Evolutionary conservation across 2,797 vertebrate species (phyloP).

Genomic region (Sebastes taczanowskii): DNA sequence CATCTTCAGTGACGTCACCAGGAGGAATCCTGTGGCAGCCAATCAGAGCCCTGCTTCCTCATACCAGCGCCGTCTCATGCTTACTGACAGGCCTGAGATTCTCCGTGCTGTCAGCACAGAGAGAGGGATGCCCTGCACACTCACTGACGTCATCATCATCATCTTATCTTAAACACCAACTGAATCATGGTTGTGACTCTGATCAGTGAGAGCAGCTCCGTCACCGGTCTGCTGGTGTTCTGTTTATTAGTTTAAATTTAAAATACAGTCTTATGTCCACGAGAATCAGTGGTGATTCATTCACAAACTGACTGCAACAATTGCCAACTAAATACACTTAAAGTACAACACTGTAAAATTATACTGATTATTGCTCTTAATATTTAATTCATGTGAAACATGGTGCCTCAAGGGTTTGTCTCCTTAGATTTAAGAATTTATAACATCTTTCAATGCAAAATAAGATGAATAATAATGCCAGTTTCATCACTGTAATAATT

Average conservation of each 20-base stretch:
- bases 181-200: constrained; percentile 17
- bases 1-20: constrained; percentile 45
- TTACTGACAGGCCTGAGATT: constrained; percentile 6
- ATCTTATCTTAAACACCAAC: constrained; percentile 10
- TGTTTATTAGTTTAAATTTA: neutral
- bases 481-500: neutral
- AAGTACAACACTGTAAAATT: neutral
- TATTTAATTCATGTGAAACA: neutral
- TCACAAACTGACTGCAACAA: neutral
- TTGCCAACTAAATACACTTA: neutral
- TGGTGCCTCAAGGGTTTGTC: neutral
- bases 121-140: constrained; percentile 50
- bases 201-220: neutral
- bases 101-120: constrained; percentile 26
- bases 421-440: neutral
- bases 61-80: neutral
- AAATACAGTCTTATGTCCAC: neutral
- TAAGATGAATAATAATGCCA: too few relatives aligned
- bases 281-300: too few relatives aligned
- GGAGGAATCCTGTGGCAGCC: constrained; percentile 55
- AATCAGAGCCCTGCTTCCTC: constrained; percentile 48
- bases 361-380: neutral
- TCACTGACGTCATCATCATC: neutral
- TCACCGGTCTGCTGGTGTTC: neutral
- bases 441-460: neutral